phyloP scores from a whole-genome alignment of 92 coral and sea anemone genomes.

The Montipora capitata region DNA sequence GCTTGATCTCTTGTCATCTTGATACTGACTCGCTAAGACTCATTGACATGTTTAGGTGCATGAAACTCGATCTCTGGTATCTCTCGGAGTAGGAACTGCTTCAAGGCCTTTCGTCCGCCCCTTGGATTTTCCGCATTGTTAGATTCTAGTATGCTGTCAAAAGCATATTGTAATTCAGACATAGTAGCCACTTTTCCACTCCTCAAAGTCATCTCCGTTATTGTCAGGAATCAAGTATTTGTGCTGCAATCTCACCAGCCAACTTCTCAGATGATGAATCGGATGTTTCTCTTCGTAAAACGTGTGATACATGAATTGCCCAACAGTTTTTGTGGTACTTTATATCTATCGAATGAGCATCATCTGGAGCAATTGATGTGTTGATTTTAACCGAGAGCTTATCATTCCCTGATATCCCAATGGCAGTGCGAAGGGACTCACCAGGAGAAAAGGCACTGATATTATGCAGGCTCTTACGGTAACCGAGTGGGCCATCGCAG shows the following conservation, averaged over 20 bases:
- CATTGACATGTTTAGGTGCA: no score
- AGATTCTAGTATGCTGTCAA: no score
- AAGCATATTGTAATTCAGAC: conserved; percentile 43
- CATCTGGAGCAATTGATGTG: conserved; percentile 62
- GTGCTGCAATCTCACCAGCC: no score
- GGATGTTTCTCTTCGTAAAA: conserved; percentile 47
- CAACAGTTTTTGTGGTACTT: conserved; percentile 62
- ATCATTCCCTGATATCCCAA: conserved; percentile 53
- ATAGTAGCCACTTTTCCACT: conserved; percentile 33
- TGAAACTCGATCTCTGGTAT: no score
- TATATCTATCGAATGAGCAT: conserved; percentile 79
- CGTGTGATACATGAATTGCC: conserved; percentile 65
- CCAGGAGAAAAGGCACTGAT: conserved; percentile 65
- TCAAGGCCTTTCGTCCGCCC: no score
- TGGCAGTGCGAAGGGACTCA: conserved; percentile 68
- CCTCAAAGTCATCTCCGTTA: conserved; percentile 21
- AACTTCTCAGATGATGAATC: no score
- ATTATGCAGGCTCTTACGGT: conserved; percentile 57
- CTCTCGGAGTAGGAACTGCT: no score
- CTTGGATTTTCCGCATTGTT: no score
- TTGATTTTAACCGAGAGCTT: conserved; percentile 69
- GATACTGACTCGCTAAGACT: no score
- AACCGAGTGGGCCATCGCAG: conserved; percentile 66
- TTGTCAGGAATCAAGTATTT: background rate
- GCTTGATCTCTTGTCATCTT: no score